A percentile compares a stretch with the other conserved stretches of the same genome.
Conservation (phyloP, 2,888 invertebrate species). For the Agriotes lineatus region DNA sequence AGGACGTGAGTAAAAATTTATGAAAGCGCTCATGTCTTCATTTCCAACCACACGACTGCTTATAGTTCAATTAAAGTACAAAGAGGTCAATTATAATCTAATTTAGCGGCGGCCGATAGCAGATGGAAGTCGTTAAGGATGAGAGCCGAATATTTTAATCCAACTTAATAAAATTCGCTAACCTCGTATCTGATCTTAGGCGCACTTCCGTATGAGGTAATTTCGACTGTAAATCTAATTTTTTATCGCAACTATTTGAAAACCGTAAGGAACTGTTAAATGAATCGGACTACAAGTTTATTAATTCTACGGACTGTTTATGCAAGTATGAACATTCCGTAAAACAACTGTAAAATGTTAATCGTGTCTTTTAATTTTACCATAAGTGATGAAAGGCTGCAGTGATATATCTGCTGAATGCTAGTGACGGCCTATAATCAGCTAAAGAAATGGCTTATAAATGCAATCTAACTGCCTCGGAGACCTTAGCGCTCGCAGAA, state of each 20-base stretch:
- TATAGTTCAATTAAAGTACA: constrained; percentile 6
- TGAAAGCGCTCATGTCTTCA: too few species aligned
- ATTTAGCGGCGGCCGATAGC: background rate
- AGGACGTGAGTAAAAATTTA: too few species aligned
- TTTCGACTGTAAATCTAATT: background rate
- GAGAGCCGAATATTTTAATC: background rate
- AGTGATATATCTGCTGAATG: background rate
- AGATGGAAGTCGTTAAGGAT: background rate
- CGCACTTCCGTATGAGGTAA: too few species aligned
- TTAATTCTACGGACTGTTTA: too few species aligned
- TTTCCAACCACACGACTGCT: background rate
- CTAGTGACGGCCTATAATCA: background rate
- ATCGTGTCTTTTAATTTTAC: background rate
- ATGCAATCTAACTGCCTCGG: background rate
- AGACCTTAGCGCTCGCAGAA: background rate
- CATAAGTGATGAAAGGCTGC: background rate
- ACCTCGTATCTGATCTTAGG: too few species aligned
- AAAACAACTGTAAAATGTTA: background rate
- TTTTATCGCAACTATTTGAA: background rate
- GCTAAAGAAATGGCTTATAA: too few species aligned
- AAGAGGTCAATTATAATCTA: constrained; percentile 20
- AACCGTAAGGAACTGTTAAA: too few species aligned
- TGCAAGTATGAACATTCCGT: background rate
- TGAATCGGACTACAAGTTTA: too few species aligned
- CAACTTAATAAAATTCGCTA: background rate